These are phyloP conservation scores for Zootoca vivipara DNA, from an alignment of 2,113 vertebrate species.

Conservation along the genomic window DNA sequence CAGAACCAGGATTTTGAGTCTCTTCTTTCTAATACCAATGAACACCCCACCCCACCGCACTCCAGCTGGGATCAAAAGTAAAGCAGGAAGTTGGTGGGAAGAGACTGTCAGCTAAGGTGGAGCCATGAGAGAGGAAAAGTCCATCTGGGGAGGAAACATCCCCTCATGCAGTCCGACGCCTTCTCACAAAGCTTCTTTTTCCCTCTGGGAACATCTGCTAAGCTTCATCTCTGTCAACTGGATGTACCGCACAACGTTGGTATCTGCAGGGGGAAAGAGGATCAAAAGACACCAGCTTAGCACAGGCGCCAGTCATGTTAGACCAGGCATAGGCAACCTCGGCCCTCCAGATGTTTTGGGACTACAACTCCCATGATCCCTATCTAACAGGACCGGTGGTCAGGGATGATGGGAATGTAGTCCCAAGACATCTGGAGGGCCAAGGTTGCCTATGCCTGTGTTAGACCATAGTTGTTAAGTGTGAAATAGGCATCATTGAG, in stretches of 20 bases:
- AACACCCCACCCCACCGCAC: neutral
- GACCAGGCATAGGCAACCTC: too few species aligned
- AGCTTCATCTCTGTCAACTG: conserved; percentile 99
- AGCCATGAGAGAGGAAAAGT: conserved; percentile 52
- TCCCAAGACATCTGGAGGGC: too few species aligned
- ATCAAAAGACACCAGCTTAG: conserved; percentile 33
- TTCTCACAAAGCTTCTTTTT: conserved; percentile 89
- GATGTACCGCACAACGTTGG: conserved; percentile 97
- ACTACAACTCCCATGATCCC: too few species aligned
- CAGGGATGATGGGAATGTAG: too few species aligned
- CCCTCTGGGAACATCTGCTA: conserved; percentile 91
- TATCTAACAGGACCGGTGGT: too few species aligned
- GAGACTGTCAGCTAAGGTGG: conserved; percentile 47
- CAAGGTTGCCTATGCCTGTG: too few species aligned
- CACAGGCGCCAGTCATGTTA: neutral
- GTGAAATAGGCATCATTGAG: neutral
- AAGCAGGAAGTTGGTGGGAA: conserved; percentile 40
- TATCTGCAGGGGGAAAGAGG: conserved; percentile 83
- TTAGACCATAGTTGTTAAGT: too few species aligned
- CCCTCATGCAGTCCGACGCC: conserved; percentile 45
- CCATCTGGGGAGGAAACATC: conserved; percentile 61
- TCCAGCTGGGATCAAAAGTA: conserved; percentile 51
- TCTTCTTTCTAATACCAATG: conserved; percentile 50
- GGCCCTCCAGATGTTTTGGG: too few species aligned
- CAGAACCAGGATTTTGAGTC: conserved; percentile 37